phyloP scores from a whole-genome alignment of 2,797 vertebrate genomes.

The Epinephelus coioides region DNA sequence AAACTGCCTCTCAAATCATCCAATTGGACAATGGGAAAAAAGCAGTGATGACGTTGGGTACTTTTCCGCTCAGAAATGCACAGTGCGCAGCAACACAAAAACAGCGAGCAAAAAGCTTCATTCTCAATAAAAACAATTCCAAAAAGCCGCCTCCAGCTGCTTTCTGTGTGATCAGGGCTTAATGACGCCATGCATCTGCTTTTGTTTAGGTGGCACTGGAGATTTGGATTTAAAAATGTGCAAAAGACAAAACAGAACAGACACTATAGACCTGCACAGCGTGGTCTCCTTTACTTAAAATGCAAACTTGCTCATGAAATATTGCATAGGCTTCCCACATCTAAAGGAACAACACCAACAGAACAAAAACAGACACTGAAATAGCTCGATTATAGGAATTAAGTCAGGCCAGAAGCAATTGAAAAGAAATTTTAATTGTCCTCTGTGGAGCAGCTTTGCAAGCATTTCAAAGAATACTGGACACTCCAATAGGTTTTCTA shows the following conservation, averaged over 20 bases:
- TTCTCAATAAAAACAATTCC: too few relatives aligned
- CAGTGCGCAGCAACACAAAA: too few relatives aligned
- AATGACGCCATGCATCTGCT: slow-evolving; percentile 12
- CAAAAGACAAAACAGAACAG: not conserved
- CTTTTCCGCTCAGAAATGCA: too few relatives aligned
- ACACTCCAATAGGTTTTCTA: not conserved
- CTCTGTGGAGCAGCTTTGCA: not conserved
- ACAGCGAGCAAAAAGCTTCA: too few relatives aligned
- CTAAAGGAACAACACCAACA: not conserved
- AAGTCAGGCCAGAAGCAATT: not conserved
- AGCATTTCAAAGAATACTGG: not conserved
- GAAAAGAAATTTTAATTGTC: not conserved
- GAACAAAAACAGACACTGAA: slow-evolving; percentile 9
- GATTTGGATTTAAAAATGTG: slow-evolving; percentile 34
- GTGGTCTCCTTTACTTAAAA: slow-evolving; percentile 15
- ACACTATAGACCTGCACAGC: slow-evolving; percentile 18
- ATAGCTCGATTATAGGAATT: not conserved
- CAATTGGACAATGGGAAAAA: too few relatives aligned
- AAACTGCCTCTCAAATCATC: too few relatives aligned
- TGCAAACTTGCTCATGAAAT: not conserved
- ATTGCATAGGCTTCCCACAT: not conserved
- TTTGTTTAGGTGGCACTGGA: slow-evolving; percentile 15
- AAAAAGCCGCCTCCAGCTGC: too few relatives aligned
- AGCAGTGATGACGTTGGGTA: too few relatives aligned
- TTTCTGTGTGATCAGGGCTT: not conserved